Percentiles rank a stretch among this genome's conserved stretches.
phyloP scores from a whole-genome alignment of 2,797 vertebrate species.

The Dermochelys coriacea region DNA sequence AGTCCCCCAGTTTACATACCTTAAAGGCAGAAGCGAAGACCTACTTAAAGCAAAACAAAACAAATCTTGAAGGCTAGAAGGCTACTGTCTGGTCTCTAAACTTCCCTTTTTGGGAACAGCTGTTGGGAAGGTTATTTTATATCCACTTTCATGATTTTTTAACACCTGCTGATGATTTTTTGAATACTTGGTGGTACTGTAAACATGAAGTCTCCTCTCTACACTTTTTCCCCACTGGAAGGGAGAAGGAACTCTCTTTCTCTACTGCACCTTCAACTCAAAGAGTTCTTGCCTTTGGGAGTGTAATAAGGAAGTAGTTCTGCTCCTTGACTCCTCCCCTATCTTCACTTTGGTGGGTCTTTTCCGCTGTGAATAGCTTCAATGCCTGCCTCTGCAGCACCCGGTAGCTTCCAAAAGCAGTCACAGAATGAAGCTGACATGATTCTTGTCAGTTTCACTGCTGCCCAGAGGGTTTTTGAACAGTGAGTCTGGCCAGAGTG shows the following conservation, averaged over 20 bases:
- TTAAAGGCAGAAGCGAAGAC: background rate
- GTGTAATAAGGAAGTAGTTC: conserved; percentile 52
- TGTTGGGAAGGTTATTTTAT: background rate
- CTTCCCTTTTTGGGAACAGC: background rate
- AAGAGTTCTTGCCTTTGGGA: conserved; percentile 32
- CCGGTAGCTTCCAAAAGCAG: conserved; percentile 60
- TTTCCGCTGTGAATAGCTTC: conserved; percentile 48
- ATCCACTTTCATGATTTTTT: conserved; percentile 49
- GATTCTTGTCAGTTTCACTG: conserved; percentile 59
- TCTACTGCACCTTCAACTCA: conserved; percentile 39
- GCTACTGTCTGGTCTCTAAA: background rate
- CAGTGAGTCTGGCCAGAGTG: conserved; percentile 70
- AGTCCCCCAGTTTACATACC: background rate
- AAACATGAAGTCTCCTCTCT: conserved; percentile 54
- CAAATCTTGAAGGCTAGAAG: background rate
- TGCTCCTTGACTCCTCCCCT: conserved; percentile 63
- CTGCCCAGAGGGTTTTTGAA: conserved; percentile 56
- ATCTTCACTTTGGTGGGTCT: conserved; percentile 55
- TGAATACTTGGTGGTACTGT: conserved; percentile 53
- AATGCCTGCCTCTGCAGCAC: conserved; percentile 32
- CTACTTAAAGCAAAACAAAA: background rate
- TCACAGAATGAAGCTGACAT: conserved; percentile 54
- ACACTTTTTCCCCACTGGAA: conserved; percentile 62
- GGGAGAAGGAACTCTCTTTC: conserved; percentile 54
- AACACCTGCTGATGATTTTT: conserved; percentile 27